Evolutionary conservation across 2,888 invertebrate species (phyloP).

Genomic region (Myathropa florea): DNA sequence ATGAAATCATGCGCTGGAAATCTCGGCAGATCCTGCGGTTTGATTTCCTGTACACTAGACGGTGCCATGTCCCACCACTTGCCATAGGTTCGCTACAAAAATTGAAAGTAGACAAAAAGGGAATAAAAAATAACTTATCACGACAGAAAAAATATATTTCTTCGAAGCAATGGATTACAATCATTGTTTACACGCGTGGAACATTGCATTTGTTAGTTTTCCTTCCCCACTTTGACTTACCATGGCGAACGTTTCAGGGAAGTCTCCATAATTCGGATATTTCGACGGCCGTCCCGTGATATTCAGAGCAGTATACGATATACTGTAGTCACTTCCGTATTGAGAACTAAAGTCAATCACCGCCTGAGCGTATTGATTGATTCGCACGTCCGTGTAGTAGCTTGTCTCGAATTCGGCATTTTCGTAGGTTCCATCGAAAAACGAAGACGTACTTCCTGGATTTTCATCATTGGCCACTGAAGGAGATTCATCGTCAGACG

Average conservation of each 20-base stretch:
- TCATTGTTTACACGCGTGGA: conserved; percentile 14
- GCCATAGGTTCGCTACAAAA: conserved; percentile 90
- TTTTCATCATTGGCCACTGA: conserved; percentile 13
- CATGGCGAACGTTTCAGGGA: conserved; percentile 94
- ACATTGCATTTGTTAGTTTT: conserved; percentile 43
- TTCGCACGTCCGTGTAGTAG: conserved; percentile 69
- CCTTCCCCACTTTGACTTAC: conserved; percentile 82
- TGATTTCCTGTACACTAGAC: conserved; percentile 86
- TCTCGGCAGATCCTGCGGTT: conserved; percentile 86
- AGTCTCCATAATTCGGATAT: conserved; percentile 95
- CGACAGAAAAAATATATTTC: not conserved
- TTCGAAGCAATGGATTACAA: not conserved
- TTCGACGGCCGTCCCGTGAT: conserved; percentile 91
- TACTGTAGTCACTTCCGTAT: conserved; percentile 93
- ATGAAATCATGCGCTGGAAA: conserved; percentile 90
- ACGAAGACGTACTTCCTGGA: conserved; percentile 48
- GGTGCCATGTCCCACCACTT: conserved; percentile 92
- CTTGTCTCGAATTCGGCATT: conserved; percentile 42
- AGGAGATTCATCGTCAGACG: conserved; percentile 34
- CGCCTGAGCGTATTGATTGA: conserved; percentile 90
- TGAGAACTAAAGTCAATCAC: conserved; percentile 93
- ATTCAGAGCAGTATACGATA: conserved; percentile 93
- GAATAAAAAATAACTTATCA: not conserved
- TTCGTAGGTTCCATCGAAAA: conserved; percentile 59
- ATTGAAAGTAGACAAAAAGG: conserved; percentile 5